These are phyloP conservation scores for Anolis sagrei DNA, from an alignment of 2,113 vertebrate species.

Conservation along the genomic window DNA sequence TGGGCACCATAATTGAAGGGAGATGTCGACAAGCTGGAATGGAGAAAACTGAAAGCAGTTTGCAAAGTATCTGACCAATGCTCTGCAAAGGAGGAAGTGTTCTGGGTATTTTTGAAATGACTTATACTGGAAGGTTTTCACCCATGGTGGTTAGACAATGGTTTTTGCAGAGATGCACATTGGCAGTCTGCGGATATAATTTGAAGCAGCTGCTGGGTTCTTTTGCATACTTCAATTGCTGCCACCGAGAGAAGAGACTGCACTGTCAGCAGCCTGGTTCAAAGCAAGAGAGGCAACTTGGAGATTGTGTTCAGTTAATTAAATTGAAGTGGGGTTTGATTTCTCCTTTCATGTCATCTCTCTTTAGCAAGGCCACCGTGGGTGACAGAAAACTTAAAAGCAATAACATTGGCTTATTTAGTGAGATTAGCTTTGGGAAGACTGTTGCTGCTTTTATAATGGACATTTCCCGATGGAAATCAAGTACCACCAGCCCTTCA, in stretches of 20 bases:
- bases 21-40: no score
- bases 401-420: conserved; percentile 5
- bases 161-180: not conserved
- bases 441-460: not conserved
- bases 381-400: conserved; percentile 19
- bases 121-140: rapidly evolving
- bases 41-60: not conserved
- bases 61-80: rapidly evolving
- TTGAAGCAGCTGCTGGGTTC: not conserved
- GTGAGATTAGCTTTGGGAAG: not conserved
- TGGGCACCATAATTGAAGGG: no score
- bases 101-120: not conserved
- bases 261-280: not conserved
- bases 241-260: not conserved
- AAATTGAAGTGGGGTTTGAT: conserved; percentile 40
- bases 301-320: conserved; percentile 30
- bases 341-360: not conserved
- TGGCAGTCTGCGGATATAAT: not conserved
- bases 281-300: rapidly evolving
- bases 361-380: not conserved
- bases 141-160: rapidly evolving
- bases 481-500: not conserved
- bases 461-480: not conserved
- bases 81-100: not conserved
- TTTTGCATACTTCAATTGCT: not conserved